phyloP scores from a whole-genome alignment of 2,113 vertebrate genomes.

The Neotoma lepida region DNA sequence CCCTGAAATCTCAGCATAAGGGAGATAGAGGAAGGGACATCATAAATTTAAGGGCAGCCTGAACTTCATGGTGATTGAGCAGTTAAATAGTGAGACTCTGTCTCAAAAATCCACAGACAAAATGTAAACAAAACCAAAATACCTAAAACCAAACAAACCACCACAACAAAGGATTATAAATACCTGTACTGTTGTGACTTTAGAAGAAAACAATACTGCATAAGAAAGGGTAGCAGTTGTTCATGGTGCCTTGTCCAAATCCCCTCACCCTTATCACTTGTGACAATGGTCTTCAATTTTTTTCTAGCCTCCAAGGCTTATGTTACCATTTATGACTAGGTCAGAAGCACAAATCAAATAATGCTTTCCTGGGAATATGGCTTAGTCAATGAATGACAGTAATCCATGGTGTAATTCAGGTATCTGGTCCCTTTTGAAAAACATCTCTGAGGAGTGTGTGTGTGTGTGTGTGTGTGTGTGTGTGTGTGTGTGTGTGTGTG shows the following conservation, averaged over 20 bases:
- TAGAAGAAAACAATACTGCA: background rate
- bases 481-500: background rate
- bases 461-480: background rate
- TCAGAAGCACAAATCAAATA: conserved; percentile 17
- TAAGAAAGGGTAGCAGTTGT: background rate
- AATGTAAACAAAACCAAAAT: background rate
- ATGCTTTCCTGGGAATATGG: background rate
- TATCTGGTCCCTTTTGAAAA: background rate
- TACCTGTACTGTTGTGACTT: background rate
- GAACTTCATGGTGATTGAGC: background rate
- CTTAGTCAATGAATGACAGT: conserved; percentile 29
- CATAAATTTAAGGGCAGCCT: background rate
- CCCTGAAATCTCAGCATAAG: background rate
- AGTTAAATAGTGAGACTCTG: background rate
- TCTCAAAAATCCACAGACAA: background rate
- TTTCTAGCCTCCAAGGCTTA: background rate
- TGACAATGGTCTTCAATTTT: background rate
- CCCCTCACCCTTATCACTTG: background rate
- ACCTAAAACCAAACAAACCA: background rate
- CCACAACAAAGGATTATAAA: background rate
- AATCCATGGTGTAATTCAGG: background rate
- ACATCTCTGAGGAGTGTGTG: background rate
- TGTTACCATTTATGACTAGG: background rate
- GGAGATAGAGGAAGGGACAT: background rate
- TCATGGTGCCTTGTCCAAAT: background rate